Percentiles rank a stretch among this genome's conserved stretches.
Evolutionary conservation across 2,797 vertebrate species (phyloP).

Genomic region (Lindbergichthys nudifrons): DNA sequence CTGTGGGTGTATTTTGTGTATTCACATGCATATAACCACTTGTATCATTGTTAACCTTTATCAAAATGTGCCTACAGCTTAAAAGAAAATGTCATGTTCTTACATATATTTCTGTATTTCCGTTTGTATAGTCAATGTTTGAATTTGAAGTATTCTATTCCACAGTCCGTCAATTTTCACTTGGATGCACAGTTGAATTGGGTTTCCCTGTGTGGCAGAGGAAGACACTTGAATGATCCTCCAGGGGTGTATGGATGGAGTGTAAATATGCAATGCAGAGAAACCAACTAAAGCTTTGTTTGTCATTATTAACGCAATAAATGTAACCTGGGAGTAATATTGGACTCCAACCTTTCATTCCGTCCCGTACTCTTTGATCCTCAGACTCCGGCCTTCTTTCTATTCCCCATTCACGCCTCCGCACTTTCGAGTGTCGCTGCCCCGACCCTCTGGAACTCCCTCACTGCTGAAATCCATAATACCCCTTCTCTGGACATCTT

Average conservation of each 20-base stretch:
- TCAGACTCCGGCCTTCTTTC: too few species aligned
- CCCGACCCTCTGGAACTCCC: too few species aligned
- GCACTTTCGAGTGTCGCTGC: too few species aligned
- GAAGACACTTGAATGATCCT: conserved; percentile 35
- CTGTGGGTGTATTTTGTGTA: conserved; percentile 2
- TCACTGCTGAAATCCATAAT: too few species aligned
- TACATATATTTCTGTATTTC: conserved; percentile 1
- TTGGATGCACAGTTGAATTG: conserved; percentile 45
- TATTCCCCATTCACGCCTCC: too few species aligned
- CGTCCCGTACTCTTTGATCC: too few species aligned
- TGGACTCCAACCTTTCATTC: too few species aligned
- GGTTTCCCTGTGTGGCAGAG: conserved; percentile 36
- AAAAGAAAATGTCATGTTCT: conserved; percentile 33
- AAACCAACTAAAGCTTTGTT: conserved; percentile 22
- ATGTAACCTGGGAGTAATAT: too few species aligned
- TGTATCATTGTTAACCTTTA: conserved; percentile 41
- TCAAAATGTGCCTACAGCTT: conserved; percentile 2
- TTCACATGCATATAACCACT: conserved; percentile 19
- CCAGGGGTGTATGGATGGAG: background rate
- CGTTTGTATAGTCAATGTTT: background rate
- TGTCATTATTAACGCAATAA: background rate
- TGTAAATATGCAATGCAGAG: conserved; percentile 1
- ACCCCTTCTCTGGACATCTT: too few species aligned
- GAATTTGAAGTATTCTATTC: conserved; percentile 8
- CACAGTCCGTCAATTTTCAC: conserved; percentile 39